Base-by-base conservation (phyloP, 2,888 invertebrate genomes). In the Cheilosia soror region DNA sequence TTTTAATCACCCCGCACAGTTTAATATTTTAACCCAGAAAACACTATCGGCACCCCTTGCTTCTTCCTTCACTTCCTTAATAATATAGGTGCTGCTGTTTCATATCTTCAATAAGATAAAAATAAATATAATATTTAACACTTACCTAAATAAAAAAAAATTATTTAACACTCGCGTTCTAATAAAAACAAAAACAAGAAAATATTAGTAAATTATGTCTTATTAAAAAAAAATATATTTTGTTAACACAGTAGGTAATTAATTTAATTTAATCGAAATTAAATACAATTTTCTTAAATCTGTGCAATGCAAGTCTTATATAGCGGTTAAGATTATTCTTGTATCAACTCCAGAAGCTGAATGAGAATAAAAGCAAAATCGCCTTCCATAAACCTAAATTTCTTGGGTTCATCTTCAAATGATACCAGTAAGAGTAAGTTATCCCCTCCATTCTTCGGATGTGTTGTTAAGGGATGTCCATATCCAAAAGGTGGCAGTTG, bases 321-420 rank as follows among this genome's bases (percentile, higher is more conserved):
- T 33, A 33, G 65, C 51, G 7, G 25, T 69, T 27, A 20, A 44
- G 42, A 44, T 44, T 44, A 25, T 69, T 77, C 77, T 88, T 87
- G 88, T 90, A 89, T 90, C 91, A 90, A 91, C 91, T 90, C 89
- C 87, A 88, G 88, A 88, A 91, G 91, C 89, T 90, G 90, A 90
- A 91, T 90, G 89, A 89, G 66, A 81, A 69, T 49, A 44, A 63
- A 37, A 62, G 37, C 53, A 31, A 55, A 37, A 58, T 82, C 57
- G 7, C 5, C 6, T 15, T 42, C 25, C 5, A 42, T 6, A 57
- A 62, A 78, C 33, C 11, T 3, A 40, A 27, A 57, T 37, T 62
- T 11, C 20, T 37, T 53, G 6, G 13, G 3, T 9, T 37, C n/a
- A 31, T 40, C 60, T 15, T 44, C 27, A 37, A 53, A 51, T n/a